phyloP scores from a whole-genome alignment of 1,140 invertebrate species.

The Cydia fagiglandana region DNA sequence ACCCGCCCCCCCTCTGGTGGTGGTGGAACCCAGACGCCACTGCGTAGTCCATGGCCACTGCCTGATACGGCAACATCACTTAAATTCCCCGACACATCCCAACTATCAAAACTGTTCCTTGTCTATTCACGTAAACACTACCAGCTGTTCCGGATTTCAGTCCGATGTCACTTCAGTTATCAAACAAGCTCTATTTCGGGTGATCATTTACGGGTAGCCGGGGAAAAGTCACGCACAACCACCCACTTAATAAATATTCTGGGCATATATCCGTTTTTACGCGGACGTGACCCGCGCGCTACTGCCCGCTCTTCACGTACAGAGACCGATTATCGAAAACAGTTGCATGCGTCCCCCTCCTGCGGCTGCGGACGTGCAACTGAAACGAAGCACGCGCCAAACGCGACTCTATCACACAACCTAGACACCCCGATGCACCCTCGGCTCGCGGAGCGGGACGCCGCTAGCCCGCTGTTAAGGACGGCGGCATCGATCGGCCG shows the following conservation, averaged over 20 bases:
- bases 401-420: conserved; percentile 71
- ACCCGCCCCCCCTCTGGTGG: conserved; percentile 84
- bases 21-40: conserved; percentile 86
- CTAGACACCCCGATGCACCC: conserved; percentile 49
- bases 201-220: conserved; percentile 70
- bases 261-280: conserved; percentile 79
- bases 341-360: conserved; percentile 77
- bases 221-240: conserved; percentile 77
- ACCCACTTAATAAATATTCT: conserved; percentile 79
- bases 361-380: conserved; percentile 74
- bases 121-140: conserved; percentile 38
- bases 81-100: conserved; percentile 40
- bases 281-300: conserved; percentile 72
- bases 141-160: conserved; percentile 46
- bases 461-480: conserved; percentile 48
- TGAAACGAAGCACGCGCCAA: conserved; percentile 73
- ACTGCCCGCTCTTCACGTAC: conserved; percentile 78
- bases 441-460: conserved; percentile 60
- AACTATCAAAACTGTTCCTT: conserved; percentile 46
- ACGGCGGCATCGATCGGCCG: conserved; percentile 59
- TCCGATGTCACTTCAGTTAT: conserved; percentile 58
- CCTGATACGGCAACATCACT: conserved; percentile 91
- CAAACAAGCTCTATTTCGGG: conserved; percentile 70
- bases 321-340: conserved; percentile 77
- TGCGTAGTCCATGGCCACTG: conserved; percentile 93